Evolutionary conservation across 2,113 vertebrate genomes (phyloP), one percentile per base, ranked within the genome.

Genomic region (Oceanodroma tethys): DNA sequence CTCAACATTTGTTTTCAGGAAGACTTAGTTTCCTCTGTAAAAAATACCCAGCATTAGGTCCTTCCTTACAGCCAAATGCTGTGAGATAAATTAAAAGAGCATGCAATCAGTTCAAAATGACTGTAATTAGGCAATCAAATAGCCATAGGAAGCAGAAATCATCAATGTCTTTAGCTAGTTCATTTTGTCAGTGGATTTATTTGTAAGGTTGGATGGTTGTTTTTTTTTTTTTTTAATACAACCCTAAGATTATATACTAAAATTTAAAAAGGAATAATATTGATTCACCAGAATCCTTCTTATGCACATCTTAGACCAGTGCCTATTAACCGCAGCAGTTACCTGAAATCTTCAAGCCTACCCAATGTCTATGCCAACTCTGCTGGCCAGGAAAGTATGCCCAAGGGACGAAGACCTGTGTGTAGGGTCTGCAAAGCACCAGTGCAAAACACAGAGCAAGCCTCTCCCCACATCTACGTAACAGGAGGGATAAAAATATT

Each of bases 41-140:
- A 92, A 93, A 79, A 72, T 29, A 59, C 58, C 58, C 92, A 72
- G 82, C 78, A 91, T 95, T 96, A 93, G 76, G 82, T 84, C 86
- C 58, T 81, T 86, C 65, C 66, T 75, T 84, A 65, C 63, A 96
- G 81, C 50, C 86, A 94, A 91, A 94, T 73, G 76, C 94, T 97
- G 96, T 92, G 96, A 97, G 98, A 97, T 97, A 98, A 98, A 98
- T 98, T 97, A 95, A 98, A 97, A 98, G 95, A 97, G 32, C 94
- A 95, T 88, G 88, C 93, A 97, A 82, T 95, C 91, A 60, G 82
- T 91, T 97, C 87, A 91, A 97, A 98, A 98, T 98, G 66, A 97
- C 66, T 88, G 95, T 95, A 97, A 97, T 97, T 97, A 97, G 95
- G 71, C 76, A 96, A 97, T 96, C 94, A 97, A 92, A 87, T 65